Conservation (phyloP, 2,113 vertebrate genomes). For the Lagopus muta region DNA sequence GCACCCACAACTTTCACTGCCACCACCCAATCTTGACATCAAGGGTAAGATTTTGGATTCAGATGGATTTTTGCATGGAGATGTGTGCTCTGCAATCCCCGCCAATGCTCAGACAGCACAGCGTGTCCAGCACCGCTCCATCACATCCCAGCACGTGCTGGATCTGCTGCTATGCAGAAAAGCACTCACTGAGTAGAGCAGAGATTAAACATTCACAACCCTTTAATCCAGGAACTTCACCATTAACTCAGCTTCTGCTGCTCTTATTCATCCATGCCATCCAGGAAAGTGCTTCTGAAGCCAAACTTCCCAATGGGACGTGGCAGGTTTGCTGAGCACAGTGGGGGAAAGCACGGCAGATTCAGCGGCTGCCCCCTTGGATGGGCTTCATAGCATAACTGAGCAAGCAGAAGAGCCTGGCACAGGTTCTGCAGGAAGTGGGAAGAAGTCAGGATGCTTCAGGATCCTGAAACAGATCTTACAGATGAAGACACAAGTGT, state of each 20-base stretch:
- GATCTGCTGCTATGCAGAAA: not conserved
- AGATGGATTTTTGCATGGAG: not conserved
- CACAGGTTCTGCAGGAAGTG: not conserved
- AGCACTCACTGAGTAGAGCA: not conserved
- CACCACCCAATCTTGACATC: not conserved
- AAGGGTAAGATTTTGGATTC: not conserved
- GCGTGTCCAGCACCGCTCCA: fast-evolving
- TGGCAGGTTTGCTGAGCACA: not conserved
- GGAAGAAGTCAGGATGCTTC: not conserved
- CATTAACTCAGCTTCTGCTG: not conserved
- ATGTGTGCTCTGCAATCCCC: not conserved
- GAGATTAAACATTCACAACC: not conserved
- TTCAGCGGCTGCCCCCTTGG: not conserved
- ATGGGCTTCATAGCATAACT: fast-evolving
- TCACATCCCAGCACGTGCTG: fast-evolving
- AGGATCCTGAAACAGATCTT: not conserved
- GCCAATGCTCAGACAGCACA: fast-evolving
- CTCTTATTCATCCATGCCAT: not conserved
- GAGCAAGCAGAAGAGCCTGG: not conserved
- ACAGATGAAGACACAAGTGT: not conserved
- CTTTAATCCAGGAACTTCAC: not conserved
- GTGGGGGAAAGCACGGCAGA: fast-evolving
- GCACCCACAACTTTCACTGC: not conserved
- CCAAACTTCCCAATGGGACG: not conserved
- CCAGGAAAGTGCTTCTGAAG: not conserved